These are phyloP conservation scores for Drosophila mauritiana DNA, from an alignment of 1,140 invertebrate species.

Conservation along the genomic window DNA sequence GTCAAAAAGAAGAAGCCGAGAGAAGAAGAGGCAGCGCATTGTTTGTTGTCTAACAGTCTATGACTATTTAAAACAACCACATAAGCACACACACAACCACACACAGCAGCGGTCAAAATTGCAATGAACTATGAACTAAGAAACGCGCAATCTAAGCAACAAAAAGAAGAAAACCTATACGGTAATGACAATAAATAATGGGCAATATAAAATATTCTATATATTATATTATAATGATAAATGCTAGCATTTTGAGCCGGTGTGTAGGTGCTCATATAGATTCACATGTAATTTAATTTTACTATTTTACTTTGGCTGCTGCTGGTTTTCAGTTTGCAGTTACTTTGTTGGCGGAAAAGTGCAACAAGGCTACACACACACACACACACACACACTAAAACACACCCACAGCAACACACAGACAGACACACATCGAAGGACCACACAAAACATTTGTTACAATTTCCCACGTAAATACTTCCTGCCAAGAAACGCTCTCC, in stretches of 20 bases:
- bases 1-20: slow-evolving; percentile 21
- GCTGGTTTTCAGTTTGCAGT: slow-evolving; percentile 51
- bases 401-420: slow-evolving; percentile 7
- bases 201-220: too few relatives aligned
- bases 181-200: too few relatives aligned
- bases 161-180: too few relatives aligned
- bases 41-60: slow-evolving; percentile 81
- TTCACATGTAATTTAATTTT: slow-evolving; percentile 67
- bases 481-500: slow-evolving; percentile 66
- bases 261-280: slow-evolving; percentile 15
- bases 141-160: too few relatives aligned
- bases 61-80: slow-evolving; percentile 73
- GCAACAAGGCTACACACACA: slow-evolving; percentile 61
- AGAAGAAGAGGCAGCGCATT: slow-evolving; percentile 40
- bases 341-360: slow-evolving; percentile 69
- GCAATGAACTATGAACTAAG: too few relatives aligned
- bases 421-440: slow-evolving; percentile 44
- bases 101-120: neutral
- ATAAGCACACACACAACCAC: neutral
- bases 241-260: neutral
- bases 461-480: slow-evolving; percentile 81
- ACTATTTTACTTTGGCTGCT: slow-evolving; percentile 69
- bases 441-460: slow-evolving; percentile 74
- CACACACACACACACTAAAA: slow-evolving; percentile 1
- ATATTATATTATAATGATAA: too few relatives aligned